phyloP scores from a whole-genome alignment of 2,888 invertebrate species.

The Meganola albula region DNA sequence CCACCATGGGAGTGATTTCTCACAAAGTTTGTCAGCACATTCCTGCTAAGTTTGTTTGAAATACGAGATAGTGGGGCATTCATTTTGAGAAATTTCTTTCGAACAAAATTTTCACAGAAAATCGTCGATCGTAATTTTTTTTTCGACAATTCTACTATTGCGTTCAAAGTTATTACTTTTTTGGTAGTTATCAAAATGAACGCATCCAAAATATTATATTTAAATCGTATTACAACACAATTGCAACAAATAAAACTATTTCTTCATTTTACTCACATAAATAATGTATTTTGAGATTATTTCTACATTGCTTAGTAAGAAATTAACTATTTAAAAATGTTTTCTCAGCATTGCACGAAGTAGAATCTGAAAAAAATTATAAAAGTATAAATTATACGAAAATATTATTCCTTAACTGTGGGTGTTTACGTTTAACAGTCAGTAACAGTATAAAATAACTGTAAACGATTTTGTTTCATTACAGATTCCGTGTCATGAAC shows the following conservation, averaged over 20 bases:
- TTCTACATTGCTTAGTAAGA: slow-evolving; percentile 28
- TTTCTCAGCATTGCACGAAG: too few species aligned
- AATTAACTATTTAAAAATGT: too few species aligned
- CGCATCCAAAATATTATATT: slow-evolving; percentile 30
- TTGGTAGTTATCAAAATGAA: slow-evolving; percentile 38
- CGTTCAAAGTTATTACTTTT: slow-evolving; percentile 32
- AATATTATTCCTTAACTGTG: too few species aligned
- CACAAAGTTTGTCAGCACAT: slow-evolving; percentile 61
- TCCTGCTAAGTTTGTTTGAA: slow-evolving; percentile 59
- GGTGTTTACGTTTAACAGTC: too few species aligned
- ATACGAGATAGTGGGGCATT: slow-evolving; percentile 57
- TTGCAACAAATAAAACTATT: slow-evolving; percentile 30
- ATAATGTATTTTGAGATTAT: slow-evolving; percentile 25
- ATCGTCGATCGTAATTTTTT: slow-evolving; percentile 32
- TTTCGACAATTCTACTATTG: slow-evolving; percentile 41
- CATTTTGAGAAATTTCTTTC: slow-evolving; percentile 47
- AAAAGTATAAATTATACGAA: too few species aligned
- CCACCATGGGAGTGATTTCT: slow-evolving; percentile 66
- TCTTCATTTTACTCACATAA: slow-evolving; percentile 6
- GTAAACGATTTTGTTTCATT: too few species aligned
- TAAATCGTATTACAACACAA: too few species aligned
- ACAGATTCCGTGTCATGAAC: too few species aligned
- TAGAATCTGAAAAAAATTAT: too few species aligned
- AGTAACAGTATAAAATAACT: too few species aligned
- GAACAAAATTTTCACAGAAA: slow-evolving; percentile 23